These are phyloP conservation scores for Amblyopsis rosae DNA, from an alignment of 2,113 vertebrate genomes.

Conservation along the genomic window DNA sequence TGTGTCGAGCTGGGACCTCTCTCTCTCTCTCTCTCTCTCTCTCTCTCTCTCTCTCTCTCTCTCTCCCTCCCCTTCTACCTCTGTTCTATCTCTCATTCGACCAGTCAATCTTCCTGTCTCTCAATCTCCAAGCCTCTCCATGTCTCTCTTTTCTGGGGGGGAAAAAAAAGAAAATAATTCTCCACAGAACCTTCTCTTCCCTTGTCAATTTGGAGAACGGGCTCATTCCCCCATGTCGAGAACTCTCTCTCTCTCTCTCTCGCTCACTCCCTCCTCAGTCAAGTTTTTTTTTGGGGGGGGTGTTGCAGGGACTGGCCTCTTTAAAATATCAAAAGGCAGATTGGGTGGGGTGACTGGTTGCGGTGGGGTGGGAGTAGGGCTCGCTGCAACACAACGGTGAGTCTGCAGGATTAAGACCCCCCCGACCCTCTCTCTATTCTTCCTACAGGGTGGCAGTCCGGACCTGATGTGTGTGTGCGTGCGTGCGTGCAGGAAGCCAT, in stretches of 20 bases:
- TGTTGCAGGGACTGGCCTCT: conserved; percentile 55
- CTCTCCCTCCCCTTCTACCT: conserved; percentile 64
- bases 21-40: conserved; percentile 66
- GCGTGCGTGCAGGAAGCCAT: conserved; percentile 59
- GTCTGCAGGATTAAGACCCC: conserved; percentile 64
- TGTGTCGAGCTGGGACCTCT: conserved; percentile 87
- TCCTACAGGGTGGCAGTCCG: conserved; percentile 55
- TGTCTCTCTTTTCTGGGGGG: conserved; percentile 10
- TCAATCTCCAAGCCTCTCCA: conserved; percentile 39
- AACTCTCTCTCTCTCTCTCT: conserved; percentile 44
- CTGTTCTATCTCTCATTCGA: conserved; percentile 71
- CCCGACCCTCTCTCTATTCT: conserved; percentile 65
- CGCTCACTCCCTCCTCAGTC: conserved; percentile 51
- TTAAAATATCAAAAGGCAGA: conserved; percentile 80
- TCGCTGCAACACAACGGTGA: conserved; percentile 69
- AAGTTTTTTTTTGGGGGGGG: conserved; percentile 59
- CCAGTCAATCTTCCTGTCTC: conserved; percentile 54
- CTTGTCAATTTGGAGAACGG: conserved; percentile 19
- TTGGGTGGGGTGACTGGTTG: conserved; percentile 47
- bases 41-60: conserved; percentile 71
- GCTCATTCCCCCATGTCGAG: background rate
- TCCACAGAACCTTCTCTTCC: conserved; percentile 17
- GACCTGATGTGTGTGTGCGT: conserved; percentile 52
- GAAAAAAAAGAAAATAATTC: background rate
- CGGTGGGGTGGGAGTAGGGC: background rate